Conservation (phyloP, 2,888 invertebrate species). For the Malachius bipustulatus region DNA sequence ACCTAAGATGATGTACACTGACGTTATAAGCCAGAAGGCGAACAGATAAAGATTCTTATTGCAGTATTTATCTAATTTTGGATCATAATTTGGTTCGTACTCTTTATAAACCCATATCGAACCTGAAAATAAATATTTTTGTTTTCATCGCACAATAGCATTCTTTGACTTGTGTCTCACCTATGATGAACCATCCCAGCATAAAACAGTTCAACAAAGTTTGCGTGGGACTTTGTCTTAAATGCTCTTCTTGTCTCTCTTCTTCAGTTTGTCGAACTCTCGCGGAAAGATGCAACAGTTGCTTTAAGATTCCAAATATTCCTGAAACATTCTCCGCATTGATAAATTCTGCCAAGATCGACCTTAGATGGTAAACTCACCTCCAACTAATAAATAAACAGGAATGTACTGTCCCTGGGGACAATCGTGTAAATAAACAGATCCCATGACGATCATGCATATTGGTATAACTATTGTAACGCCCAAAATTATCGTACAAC, state of each 20-base stretch:
- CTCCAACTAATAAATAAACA: slow-evolving; percentile 54
- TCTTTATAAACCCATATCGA: slow-evolving; percentile 59
- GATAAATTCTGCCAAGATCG: neutral
- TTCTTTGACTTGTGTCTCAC: no score
- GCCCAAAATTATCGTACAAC: slow-evolving; percentile 51
- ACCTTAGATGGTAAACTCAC: slow-evolving; percentile 26
- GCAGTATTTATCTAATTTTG: slow-evolving; percentile 43
- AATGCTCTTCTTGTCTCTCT: slow-evolving; percentile 42
- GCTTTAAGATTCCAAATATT: slow-evolving; percentile 51
- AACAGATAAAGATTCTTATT: slow-evolving; percentile 54
- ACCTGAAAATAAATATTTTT: no score
- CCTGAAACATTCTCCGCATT: slow-evolving; percentile 32
- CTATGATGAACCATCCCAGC: slow-evolving; percentile 57
- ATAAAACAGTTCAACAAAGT: slow-evolving; percentile 50
- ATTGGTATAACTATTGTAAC: slow-evolving; percentile 52
- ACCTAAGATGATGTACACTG: slow-evolving; percentile 47
- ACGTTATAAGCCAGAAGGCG: slow-evolving; percentile 58
- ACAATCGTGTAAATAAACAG: slow-evolving; percentile 51
- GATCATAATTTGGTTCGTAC: slow-evolving; percentile 47
- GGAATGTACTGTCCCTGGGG: slow-evolving; percentile 56
- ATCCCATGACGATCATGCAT: slow-evolving; percentile 56
- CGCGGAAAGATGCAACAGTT: slow-evolving; percentile 45
- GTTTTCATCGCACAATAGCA: no score
- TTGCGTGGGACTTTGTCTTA: slow-evolving; percentile 43
- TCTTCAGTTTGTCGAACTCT: slow-evolving; percentile 42